A percentile compares a stretch with the other conserved stretches of the same genome.
phyloP scores from a whole-genome alignment of 2,888 invertebrate species.

The Rhagonycha lutea region DNA sequence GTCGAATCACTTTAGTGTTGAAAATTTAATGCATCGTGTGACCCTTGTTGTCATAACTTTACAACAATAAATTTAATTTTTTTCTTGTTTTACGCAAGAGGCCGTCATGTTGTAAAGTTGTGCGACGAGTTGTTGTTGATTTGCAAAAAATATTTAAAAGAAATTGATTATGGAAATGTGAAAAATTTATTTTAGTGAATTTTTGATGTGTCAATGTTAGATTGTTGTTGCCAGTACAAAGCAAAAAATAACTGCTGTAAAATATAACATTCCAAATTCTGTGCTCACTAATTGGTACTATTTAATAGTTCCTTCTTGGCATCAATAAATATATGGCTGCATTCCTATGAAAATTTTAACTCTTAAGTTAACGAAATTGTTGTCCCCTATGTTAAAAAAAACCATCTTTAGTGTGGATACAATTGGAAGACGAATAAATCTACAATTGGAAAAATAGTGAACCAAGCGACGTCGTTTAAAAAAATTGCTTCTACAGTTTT shows the following conservation, averaged over 20 bases:
- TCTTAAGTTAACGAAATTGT: slow-evolving; percentile 5
- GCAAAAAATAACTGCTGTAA: slow-evolving; percentile 10
- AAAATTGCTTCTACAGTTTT: neutral
- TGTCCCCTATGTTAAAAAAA: neutral
- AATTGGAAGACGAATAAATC: slow-evolving; percentile 1
- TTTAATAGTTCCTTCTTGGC: slow-evolving; percentile 21
- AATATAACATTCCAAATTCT: slow-evolving; percentile 26
- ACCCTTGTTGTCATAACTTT: neutral
- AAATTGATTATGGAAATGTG: slow-evolving; percentile 1
- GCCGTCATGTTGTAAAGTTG: neutral
- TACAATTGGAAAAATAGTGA: neutral
- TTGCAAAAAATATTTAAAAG: slow-evolving; percentile 5
- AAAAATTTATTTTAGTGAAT: slow-evolving; percentile 23
- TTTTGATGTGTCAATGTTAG: slow-evolving; percentile 28
- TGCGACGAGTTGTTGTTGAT: slow-evolving; percentile 19
- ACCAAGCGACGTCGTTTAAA: neutral
- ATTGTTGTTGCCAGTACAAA: neutral
- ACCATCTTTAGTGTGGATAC: neutral
- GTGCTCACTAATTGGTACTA: slow-evolving; percentile 20
- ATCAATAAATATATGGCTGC: neutral
- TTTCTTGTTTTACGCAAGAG: neutral
- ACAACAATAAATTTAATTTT: neutral
- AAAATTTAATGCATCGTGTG: neutral
- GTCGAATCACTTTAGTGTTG: neutral
- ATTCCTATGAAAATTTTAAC: slow-evolving; percentile 4